These are phyloP conservation scores for Poecilus cupreus DNA, from an alignment of 2,888 invertebrate genomes.

Conservation along the genomic window DNA sequence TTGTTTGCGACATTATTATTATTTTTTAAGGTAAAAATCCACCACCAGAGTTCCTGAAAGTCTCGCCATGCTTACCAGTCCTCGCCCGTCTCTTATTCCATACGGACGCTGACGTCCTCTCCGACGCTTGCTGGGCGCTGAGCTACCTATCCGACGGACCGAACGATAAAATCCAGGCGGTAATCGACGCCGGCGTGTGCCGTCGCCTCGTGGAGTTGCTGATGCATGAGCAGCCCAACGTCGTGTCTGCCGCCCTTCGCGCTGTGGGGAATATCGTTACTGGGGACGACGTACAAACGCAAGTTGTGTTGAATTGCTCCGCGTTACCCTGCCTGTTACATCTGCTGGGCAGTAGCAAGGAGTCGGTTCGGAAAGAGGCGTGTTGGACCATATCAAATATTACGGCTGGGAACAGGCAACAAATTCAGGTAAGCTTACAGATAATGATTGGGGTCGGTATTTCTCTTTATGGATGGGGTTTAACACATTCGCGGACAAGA, in stretches of 20 bases:
- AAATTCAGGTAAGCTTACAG: conserved; percentile 87
- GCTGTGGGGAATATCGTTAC: conserved; percentile 99
- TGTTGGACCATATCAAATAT: conserved; percentile 99
- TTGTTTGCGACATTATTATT: too few species aligned
- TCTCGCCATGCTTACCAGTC: conserved; percentile 88
- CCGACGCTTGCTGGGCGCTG: conserved; percentile 97
- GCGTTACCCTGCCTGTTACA: conserved; percentile 89
- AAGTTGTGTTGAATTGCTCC: conserved; percentile 93
- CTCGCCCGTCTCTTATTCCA: conserved; percentile 91
- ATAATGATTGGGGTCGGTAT: too few species aligned
- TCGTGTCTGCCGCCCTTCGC: conserved; percentile 92
- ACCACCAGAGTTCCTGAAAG: conserved; percentile 91
- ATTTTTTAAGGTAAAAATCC: conserved; percentile 83
- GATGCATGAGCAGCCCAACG: conserved; percentile 88
- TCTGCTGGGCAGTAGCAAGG: conserved; percentile 84
- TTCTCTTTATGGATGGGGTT: too few species aligned
- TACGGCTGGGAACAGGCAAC: conserved; percentile 94
- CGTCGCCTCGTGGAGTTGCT: conserved; percentile 74
- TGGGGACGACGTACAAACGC: conserved; percentile 96
- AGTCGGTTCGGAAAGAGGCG: conserved; percentile 94
- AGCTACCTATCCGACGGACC: conserved; percentile 97
- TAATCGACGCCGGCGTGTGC: conserved; percentile 96
- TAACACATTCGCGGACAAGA: too few species aligned
- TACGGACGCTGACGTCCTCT: conserved; percentile 90
- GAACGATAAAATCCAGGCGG: conserved; percentile 97